Conservation (phyloP, 1,140 invertebrate genomes). For the Aleiodes sp. region DNA sequence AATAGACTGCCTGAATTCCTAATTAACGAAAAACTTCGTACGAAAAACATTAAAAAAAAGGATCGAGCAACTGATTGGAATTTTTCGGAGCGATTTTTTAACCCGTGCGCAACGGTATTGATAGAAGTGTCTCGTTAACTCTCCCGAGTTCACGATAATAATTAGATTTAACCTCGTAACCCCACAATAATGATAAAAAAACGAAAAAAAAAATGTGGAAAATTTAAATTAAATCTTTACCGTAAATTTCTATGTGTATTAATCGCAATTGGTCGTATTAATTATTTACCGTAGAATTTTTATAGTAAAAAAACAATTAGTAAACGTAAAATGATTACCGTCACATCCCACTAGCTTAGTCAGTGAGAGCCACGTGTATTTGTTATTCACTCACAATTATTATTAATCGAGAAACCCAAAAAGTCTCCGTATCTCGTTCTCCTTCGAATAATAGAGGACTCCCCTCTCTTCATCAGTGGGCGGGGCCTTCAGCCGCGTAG, state of each 20-base stretch:
- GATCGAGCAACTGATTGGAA: slow-evolving; percentile 18
- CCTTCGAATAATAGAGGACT: too few species aligned
- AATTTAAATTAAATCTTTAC: neutral
- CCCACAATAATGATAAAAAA: too few species aligned
- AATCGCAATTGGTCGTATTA: slow-evolving; percentile 42
- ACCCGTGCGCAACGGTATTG: neutral
- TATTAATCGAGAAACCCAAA: too few species aligned
- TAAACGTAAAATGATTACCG: slow-evolving; percentile 33
- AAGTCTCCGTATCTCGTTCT: too few species aligned
- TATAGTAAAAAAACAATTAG: slow-evolving; percentile 4
- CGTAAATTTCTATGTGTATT: slow-evolving; percentile 42
- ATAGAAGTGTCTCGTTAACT: neutral
- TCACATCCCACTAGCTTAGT: slow-evolving; percentile 38
- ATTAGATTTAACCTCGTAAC: too few species aligned
- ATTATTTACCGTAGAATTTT: slow-evolving; percentile 2
- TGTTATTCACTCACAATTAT: neutral
- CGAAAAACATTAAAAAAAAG: slow-evolving; percentile 40
- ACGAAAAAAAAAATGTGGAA: neutral
- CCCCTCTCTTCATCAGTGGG: too few species aligned
- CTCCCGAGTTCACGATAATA: neutral
- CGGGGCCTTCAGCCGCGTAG: too few species aligned
- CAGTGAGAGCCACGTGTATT: slow-evolving; percentile 40
- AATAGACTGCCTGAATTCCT: too few species aligned
- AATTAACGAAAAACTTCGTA: slow-evolving; percentile 45
- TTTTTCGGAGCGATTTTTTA: neutral